Conservation (phyloP, 2,113 vertebrate genomes). For the Sturnus vulgaris region DNA sequence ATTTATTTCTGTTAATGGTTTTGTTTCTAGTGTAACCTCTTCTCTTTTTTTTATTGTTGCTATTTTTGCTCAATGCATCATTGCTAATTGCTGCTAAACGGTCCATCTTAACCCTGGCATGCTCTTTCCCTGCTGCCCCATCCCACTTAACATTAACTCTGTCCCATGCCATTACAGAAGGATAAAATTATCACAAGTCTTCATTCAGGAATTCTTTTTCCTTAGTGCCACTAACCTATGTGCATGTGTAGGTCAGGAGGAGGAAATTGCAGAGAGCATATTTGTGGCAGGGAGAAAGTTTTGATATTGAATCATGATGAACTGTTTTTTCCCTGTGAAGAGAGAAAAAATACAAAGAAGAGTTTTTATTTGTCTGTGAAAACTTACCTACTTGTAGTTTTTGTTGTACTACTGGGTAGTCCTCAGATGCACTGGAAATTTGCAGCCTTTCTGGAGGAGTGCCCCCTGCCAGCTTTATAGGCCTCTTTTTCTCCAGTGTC, state of each 20-base stretch:
- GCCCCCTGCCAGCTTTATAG: background rate
- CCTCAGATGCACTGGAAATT: background rate
- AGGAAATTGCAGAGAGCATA: background rate
- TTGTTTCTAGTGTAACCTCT: constrained; percentile 36
- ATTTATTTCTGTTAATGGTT: constrained; percentile 49
- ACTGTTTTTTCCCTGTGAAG: background rate
- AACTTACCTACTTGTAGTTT: background rate
- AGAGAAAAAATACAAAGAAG: background rate
- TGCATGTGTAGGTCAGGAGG: background rate
- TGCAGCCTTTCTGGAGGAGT: background rate
- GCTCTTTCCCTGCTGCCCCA: constrained; percentile 28
- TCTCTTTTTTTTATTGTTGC: background rate
- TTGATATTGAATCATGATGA: background rate
- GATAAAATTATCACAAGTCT: constrained; percentile 20
- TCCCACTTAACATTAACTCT: constrained; percentile 60
- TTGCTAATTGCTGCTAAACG: constrained; percentile 66
- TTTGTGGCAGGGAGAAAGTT: background rate
- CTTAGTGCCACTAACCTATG: background rate
- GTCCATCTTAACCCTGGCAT: constrained; percentile 44
- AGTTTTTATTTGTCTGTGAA: background rate
- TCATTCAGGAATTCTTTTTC: constrained; percentile 4
- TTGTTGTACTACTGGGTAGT: background rate
- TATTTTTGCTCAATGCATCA: constrained; percentile 55
- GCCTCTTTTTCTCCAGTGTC: background rate
- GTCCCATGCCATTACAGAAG: constrained; percentile 19